Evolutionary conservation across 2,113 vertebrate genomes (phyloP), one percentile per base, ranked within the genome.

Genomic region (Acanthisitta chloris): DNA sequence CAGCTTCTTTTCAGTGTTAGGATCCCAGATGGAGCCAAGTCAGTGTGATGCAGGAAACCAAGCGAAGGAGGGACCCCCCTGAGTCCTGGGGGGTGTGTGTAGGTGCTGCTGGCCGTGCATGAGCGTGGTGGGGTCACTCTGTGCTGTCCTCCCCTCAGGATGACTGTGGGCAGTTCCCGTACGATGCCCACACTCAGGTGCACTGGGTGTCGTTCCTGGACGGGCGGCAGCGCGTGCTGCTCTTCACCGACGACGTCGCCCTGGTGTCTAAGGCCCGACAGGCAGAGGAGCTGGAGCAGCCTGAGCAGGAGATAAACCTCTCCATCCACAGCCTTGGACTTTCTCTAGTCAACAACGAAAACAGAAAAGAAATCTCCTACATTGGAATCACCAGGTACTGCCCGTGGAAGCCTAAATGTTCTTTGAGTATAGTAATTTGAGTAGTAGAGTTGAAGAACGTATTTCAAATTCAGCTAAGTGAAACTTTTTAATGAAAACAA

Each of bases 141-240:
- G n/a, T n/a, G n/a, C n/a, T n/a, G n/a, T n/a, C n/a, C n/a, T 9
- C 28, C 12, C 72, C 61, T 26, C 79, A 99, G 99, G 99, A 99
- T 65, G 98, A 98, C 28, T 98, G 98, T 94, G 99, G 99, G 6
- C 99, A 99, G 88, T 99, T 99, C 92, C 89, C 98, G 20, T 98
- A 98, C 28, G 98, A 99, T 67, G 96, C 96, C 55, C 97, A 98
- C 36, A 98, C 96, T 58, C 99, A 99, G 28, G 98, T 99, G 16
- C 99, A 99, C 81, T 99, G 99, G 99, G 99, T 99, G 8, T 99
- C 99, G 17, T 99, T 99, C 96, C 97, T 99, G 62, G 99, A 99
- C 6, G 99, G 99, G 1, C 98, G 99, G 1, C 99, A 99, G 84
- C 98, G 99, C 25, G 98, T 99, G 62, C 95, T 99, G 55, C 98